phyloP scores from a whole-genome alignment of 2,113 vertebrate species.

The Sceloporus tristichus region DNA sequence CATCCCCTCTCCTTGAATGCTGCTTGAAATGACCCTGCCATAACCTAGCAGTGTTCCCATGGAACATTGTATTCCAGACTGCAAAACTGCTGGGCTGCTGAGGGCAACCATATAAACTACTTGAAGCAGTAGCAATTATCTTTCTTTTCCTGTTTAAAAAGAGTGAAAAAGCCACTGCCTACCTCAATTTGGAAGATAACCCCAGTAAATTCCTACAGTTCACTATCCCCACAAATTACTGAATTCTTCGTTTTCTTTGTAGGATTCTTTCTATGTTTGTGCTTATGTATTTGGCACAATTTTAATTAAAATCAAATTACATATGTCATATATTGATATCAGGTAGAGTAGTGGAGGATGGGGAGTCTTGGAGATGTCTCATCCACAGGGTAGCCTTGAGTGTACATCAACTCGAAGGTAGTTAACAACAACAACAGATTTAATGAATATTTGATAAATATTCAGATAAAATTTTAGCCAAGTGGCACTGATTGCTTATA shows the following conservation, averaged over 20 bases:
- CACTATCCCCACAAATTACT: neutral
- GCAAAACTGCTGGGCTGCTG: neutral
- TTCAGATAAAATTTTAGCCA: neutral
- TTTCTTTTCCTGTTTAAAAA: neutral
- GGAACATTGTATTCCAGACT: neutral
- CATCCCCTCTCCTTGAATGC: neutral
- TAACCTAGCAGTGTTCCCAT: neutral
- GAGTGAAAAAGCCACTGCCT: neutral
- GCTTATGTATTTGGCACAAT: neutral
- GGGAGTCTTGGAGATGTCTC: too few relatives aligned
- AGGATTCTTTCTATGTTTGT: neutral
- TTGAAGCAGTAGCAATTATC: neutral
- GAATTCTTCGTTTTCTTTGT: neutral
- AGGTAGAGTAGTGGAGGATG: neutral
- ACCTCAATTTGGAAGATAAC: neutral
- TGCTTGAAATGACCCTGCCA: neutral
- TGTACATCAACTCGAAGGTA: too few relatives aligned
- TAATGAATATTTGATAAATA: neutral
- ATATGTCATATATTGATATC: neutral
- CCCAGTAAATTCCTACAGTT: neutral
- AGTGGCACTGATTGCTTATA: too few relatives aligned
- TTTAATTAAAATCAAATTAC: neutral
- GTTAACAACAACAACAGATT: neutral
- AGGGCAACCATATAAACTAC: neutral
- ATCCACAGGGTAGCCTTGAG: too few relatives aligned